Evolutionary conservation across 1,140 invertebrate species (phyloP).

Genomic region (Aricia agestis): DNA sequence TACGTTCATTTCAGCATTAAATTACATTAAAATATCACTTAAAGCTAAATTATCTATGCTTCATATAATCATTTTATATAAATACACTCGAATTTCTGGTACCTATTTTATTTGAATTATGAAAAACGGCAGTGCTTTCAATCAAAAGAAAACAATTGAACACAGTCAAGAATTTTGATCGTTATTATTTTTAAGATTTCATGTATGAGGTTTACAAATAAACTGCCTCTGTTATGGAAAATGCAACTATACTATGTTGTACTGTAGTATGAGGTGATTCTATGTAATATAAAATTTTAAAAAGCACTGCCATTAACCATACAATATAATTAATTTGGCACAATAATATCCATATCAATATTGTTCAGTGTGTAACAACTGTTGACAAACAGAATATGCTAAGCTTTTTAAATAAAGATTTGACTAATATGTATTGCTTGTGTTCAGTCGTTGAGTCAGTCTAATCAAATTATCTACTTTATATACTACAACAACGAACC

Average conservation of each 20-base stretch:
- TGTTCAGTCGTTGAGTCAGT: conserved; percentile 71
- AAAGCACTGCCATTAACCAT: conserved; percentile 14
- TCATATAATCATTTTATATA: conserved; percentile 57
- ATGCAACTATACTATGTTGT: no score
- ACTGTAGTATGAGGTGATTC: no score
- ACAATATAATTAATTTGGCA: conserved; percentile 54
- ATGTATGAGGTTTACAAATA: no score
- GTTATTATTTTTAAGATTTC: no score
- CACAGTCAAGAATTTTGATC: no score
- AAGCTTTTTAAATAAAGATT: conserved; percentile 34
- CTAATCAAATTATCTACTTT: conserved; percentile 49
- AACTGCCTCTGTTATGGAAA: no score
- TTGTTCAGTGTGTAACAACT: conserved; percentile 17
- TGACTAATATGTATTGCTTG: conserved; percentile 73
- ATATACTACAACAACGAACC: conserved; percentile 32
- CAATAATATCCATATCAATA: conserved; percentile 32
- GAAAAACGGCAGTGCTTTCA: conserved; percentile 10
- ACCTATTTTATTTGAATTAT: conserved; percentile 48
- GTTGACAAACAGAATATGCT: conserved; percentile 7
- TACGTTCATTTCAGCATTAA: conserved; percentile 66
- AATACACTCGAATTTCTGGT: conserved; percentile 59
- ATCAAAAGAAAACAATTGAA: background rate
- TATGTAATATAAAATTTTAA: no score
- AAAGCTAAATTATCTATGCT: conserved; percentile 58
- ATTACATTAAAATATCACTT: conserved; percentile 69